A percentile compares a stretch with the other conserved stretches of the same genome.
phyloP scores from a whole-genome alignment of 2,888 invertebrate genomes.

The Leptinotarsa haldemani region DNA sequence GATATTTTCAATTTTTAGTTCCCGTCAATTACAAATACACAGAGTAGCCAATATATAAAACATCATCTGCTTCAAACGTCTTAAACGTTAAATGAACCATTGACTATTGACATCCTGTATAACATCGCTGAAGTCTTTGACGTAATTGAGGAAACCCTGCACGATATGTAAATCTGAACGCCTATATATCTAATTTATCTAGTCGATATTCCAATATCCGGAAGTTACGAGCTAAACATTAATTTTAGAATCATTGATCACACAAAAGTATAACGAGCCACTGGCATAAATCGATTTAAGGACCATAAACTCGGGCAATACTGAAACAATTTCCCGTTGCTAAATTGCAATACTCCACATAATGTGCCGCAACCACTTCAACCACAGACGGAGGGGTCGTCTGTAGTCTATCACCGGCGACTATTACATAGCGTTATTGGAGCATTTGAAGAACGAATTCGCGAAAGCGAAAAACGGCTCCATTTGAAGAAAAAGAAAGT shows the following conservation, averaged over 20 bases:
- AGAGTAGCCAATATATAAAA: too few relatives aligned
- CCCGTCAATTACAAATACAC: too few relatives aligned
- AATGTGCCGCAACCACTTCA: not conserved
- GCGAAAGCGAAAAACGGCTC: too few relatives aligned
- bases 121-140: not conserved
- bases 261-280: not conserved
- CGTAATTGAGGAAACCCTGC: not conserved
- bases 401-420: too few relatives aligned
- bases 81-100: too few relatives aligned
- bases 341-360: conserved; percentile 6
- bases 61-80: too few relatives aligned
- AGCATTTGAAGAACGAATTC: too few relatives aligned
- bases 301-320: conserved; percentile 1
- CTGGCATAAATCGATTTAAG: not conserved
- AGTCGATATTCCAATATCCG: not conserved
- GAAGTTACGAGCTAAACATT: not conserved
- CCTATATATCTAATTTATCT: not conserved
- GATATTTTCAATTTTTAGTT: too few relatives aligned
- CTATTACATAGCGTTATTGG: too few relatives aligned
- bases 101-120: not conserved
- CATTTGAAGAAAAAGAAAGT: too few relatives aligned
- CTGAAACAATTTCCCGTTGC: not conserved
- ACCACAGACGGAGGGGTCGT: not conserved
- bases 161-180: not conserved
- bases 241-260: not conserved